phyloP scores from a whole-genome alignment of 2,113 vertebrate species.

The Orientallactaga bullata region DNA sequence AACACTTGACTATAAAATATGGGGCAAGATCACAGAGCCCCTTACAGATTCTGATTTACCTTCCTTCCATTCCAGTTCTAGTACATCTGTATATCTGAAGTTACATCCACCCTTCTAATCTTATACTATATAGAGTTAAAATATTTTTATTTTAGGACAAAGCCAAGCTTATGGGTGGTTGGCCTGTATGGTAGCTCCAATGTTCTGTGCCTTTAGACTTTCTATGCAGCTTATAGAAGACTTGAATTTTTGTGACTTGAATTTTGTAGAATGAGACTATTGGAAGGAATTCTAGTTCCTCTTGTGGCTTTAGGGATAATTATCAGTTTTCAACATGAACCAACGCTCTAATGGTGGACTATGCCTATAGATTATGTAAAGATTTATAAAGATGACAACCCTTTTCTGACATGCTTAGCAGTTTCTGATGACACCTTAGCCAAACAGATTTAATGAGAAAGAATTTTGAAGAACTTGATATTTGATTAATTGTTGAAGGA shows the following conservation, averaged over 20 bases:
- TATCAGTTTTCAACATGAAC: neutral
- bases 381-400: neutral
- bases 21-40: neutral
- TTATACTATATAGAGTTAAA: neutral
- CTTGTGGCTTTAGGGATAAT: neutral
- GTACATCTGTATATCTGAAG: neutral
- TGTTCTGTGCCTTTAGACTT: neutral
- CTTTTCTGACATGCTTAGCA: neutral
- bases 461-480: conserved; percentile 24
- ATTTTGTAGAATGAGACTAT: neutral
- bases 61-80: neutral
- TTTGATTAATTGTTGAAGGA: conserved; percentile 1
- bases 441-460: neutral
- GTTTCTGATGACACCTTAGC: conserved; percentile 1
- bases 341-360: neutral
- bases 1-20: neutral
- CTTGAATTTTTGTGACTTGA: neutral
- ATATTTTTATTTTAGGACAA: neutral
- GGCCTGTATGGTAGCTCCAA: too few relatives aligned
- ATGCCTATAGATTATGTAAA: neutral
- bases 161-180: neutral
- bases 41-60: neutral
- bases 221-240: neutral
- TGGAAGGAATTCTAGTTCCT: neutral
- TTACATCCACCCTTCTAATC: neutral